A percentile compares a stretch with the other conserved stretches of the same genome.
Conservation (phyloP, 2,113 vertebrate genomes). For the Melanerpes formicivorus region DNA sequence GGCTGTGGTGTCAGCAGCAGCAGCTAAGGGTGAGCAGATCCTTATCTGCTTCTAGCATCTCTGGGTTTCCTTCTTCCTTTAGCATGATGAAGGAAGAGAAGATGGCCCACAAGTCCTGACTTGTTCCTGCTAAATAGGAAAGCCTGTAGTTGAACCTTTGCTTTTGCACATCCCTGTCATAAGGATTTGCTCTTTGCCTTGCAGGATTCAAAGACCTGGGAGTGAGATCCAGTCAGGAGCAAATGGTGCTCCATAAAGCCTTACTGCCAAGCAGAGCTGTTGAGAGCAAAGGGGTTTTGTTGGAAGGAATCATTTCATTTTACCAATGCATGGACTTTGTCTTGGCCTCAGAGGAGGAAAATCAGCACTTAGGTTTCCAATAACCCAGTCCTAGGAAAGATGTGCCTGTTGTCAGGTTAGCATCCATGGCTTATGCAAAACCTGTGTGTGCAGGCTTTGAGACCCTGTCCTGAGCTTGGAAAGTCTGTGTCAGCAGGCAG, state of each 20-base stretch:
- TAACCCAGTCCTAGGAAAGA: neutral
- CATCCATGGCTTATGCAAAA: neutral
- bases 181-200: conserved; percentile 24
- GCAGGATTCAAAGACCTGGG: neutral
- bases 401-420: neutral
- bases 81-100: neutral
- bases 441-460: neutral
- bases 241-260: neutral
- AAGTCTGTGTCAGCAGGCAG: conserved; percentile 19
- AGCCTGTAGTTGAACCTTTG: neutral
- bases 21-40: neutral
- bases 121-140: conserved; percentile 18
- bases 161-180: neutral
- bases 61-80: neutral
- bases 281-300: conserved; percentile 13
- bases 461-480: conserved; percentile 32
- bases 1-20: neutral
- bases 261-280: conserved; percentile 48
- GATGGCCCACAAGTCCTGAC: neutral
- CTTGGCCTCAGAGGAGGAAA: conserved; percentile 9
- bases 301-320: conserved; percentile 5
- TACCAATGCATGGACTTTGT: neutral
- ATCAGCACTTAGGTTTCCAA: neutral
- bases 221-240: neutral
- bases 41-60: neutral